Evolutionary conservation across 2,113 vertebrate species (phyloP).

Genomic region (Odontophorus gujanensis): DNA sequence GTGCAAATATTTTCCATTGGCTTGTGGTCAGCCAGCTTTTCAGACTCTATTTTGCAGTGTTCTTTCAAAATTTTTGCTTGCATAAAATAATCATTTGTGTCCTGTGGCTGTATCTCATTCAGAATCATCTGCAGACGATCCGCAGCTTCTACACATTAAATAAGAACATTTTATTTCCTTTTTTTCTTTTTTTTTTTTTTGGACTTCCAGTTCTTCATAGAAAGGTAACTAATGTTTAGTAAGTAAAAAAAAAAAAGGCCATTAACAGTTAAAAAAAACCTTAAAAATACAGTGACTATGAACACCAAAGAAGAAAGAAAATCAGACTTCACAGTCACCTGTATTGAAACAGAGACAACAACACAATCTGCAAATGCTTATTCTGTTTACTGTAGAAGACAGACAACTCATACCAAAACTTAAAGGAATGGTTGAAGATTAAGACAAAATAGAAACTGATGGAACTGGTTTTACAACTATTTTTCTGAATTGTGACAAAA

Average conservation of each 20-base stretch:
- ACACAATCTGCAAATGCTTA: not conserved
- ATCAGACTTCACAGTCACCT: not conserved
- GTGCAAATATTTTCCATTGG: constrained; percentile 1
- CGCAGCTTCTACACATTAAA: constrained; percentile 79
- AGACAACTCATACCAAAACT: not conserved
- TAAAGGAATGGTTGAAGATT: not conserved
- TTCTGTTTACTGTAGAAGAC: not conserved
- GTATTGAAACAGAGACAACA: not conserved
- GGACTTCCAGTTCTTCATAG: not conserved
- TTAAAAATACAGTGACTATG: not conserved
- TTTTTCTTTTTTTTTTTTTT: not conserved
- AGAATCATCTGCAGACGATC: constrained; percentile 87
- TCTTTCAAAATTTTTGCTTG: constrained; percentile 84
- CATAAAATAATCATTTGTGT: constrained; percentile 92
- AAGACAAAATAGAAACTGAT: not conserved
- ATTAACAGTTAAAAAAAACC: not conserved
- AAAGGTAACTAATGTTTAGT: not conserved
- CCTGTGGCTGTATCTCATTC: constrained; percentile 92
- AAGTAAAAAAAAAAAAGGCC: not conserved
- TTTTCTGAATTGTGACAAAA: not conserved
- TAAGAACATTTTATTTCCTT: not conserved
- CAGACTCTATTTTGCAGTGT: constrained; percentile 41
- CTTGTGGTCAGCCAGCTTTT: constrained; percentile 46
- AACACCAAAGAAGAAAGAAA: not conserved
- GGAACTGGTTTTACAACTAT: rapidly evolving